Conservation (phyloP, 2,797 vertebrate species). For the Pelochelys cantorii region DNA sequence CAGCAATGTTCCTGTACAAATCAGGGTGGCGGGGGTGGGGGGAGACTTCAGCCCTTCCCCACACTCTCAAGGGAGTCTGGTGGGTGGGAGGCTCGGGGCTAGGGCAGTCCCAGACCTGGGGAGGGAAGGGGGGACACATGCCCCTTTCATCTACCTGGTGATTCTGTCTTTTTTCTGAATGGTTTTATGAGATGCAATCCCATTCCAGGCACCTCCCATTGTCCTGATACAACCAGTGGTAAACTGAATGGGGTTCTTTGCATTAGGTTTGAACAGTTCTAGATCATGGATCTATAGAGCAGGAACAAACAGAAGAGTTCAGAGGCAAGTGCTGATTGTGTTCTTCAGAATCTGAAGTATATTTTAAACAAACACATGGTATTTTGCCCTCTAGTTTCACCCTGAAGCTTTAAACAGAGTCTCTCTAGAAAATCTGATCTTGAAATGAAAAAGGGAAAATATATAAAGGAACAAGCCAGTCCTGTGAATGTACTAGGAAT, state of each 20-base stretch:
- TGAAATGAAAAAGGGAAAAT: background rate
- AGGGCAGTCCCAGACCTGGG: too few species aligned
- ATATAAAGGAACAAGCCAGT: background rate
- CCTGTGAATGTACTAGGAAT: background rate
- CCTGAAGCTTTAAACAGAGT: background rate
- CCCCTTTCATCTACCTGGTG: background rate
- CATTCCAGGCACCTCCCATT: too few species aligned
- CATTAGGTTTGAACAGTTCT: background rate
- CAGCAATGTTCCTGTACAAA: too few species aligned
- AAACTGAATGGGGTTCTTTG: background rate
- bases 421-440: background rate
- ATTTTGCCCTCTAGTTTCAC: background rate
- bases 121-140: too few species aligned
- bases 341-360: background rate
- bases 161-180: background rate
- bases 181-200: too few species aligned
- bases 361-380: background rate
- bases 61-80: too few species aligned
- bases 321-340: background rate
- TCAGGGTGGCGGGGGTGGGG: too few species aligned
- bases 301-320: background rate
- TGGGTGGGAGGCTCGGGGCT: too few species aligned
- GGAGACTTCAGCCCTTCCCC: too few species aligned
- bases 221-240: background rate
- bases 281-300: background rate